Base-by-base conservation (phyloP, 1,140 invertebrate species). In the Maniola jurtina region DNA sequence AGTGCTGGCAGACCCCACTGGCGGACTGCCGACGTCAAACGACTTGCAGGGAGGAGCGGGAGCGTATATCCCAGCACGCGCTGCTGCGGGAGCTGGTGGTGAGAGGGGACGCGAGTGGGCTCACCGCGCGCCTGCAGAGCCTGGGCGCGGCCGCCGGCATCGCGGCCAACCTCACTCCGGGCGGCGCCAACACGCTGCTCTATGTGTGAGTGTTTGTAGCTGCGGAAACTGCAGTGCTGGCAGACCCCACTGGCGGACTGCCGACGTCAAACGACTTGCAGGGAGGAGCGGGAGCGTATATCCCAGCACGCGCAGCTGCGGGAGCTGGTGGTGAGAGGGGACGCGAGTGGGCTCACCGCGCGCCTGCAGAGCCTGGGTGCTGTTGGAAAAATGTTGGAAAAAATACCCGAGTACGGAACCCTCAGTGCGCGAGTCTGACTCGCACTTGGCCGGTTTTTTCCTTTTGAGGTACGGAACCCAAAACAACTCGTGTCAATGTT, bases 91-190 rank as follows among this genome's bases (percentile, higher is more conserved):
- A 96, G 54, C 93, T 95, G n/a, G 95, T 96, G 64, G 87, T 91
- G 42, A 91, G 93, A 62, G 95, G 96, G 0, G 95, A 97, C 80
- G 89, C 92, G 6, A 80, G 89, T 1, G 89, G 92, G 25, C 93
- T 96, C 0, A 92, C 92, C 71, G 93, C 92, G 25, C 91, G 95
- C 36, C 90, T 98, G 45, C 90, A 93, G 56, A 93, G 93, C 0
- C 83, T 96, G 48, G 93, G 93, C 0, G 77, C 86, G 25, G 93
- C 95, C 71, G 92, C 94, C 0, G 95, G 95, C 73, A 92, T 93
- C 50, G 93, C 97, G 48, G 93, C 97, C 61, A 98, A 98, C 80
- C 94, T 97, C 92, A 95, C 96, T 5, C 96, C 96, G 0, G 95
- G 95, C 73, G 96, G 96, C 5, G 95, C 95, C 52, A 97, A 97